Evolutionary conservation across 2,888 invertebrate genomes (phyloP), one percentile per base, ranked within the genome.

Genomic region (Drosophila formosana): DNA sequence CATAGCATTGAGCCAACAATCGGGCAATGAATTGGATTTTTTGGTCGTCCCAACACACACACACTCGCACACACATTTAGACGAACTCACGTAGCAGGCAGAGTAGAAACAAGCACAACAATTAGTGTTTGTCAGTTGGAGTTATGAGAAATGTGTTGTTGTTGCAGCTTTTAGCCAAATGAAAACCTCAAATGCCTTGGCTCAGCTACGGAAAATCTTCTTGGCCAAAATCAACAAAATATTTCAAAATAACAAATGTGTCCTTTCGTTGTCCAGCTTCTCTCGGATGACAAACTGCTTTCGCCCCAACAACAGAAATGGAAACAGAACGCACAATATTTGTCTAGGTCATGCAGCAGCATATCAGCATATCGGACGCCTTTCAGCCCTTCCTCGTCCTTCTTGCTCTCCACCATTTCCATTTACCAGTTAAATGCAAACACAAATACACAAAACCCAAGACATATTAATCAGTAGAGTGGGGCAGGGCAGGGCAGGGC

Each of bases 171-270:
- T 82, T 82, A 86, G 82, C 72, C 70, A 82, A 82, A 82, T 86
- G 86, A 86, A 82, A 82, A 83, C 81, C 86, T 86, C 81, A 83
- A 83, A 74, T 86, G 82, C 63, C 66, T 66, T 76, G 57, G 39
- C 65, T 70, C 37, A 47, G 60, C 39, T 52, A 39, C 41, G 58
- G 62, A 64, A 68, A 74, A 71, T 83, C 84, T 75, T 79, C 79
- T 49, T 65, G 57, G 71, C 78, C 78, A 85, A 85, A 88, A 88
- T 85, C 85, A 85, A 85, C 85, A 85, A 85, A 88, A 85, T 88
- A 88, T 85, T 86, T 85, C 88, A 88, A 88, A 85, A 88, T 86
- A 85, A 85, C 88, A 85, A 85, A 88, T 85, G 85, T 88, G 85
- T 85, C 83, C 79, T 70, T 68, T 68, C 56, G 58, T 25, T 50